Percentiles rank a stretch among this genome's conserved stretches.
Evolutionary conservation across 2,888 invertebrate species (phyloP).

Genomic region (Tenodera sinensis): DNA sequence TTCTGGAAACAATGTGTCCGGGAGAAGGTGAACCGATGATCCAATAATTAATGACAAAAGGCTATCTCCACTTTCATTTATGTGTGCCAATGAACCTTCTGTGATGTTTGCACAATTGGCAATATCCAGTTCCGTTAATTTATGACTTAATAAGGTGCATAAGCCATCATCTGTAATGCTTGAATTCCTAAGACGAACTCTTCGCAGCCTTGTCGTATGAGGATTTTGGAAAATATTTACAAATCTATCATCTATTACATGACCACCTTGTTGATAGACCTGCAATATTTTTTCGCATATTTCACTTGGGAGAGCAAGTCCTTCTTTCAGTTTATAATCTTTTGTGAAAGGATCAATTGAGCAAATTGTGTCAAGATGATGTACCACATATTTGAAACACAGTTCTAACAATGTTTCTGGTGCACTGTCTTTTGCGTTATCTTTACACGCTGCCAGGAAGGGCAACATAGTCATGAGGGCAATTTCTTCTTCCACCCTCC

Average conservation of each 20-base stretch:
- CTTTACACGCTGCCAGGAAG: conserved; percentile 29
- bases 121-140: conserved; percentile 69
- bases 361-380: conserved; percentile 60
- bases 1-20: conserved; percentile 43
- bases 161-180: conserved; percentile 69
- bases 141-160: conserved; percentile 66
- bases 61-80: conserved; percentile 66
- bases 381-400: conserved; percentile 60
- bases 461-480: conserved; percentile 30
- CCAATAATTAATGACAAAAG: conserved; percentile 69
- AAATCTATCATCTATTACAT: conserved; percentile 62
- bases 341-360: conserved; percentile 46
- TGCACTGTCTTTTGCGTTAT: conserved; percentile 37
- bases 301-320: conserved; percentile 64
- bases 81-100: conserved; percentile 57
- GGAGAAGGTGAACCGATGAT: conserved; percentile 59
- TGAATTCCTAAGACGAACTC: conserved; percentile 67
- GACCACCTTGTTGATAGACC: conserved; percentile 50
- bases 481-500: conserved; percentile 4
- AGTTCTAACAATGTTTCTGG: conserved; percentile 63
- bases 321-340: conserved; percentile 55
- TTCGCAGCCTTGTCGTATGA: conserved; percentile 62
- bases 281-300: conserved; percentile 67
- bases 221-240: conserved; percentile 68
- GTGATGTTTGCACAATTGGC: conserved; percentile 69